Evolutionary conservation across 2,888 invertebrate species (phyloP).

Genomic region (Palloptera scutellata): DNA sequence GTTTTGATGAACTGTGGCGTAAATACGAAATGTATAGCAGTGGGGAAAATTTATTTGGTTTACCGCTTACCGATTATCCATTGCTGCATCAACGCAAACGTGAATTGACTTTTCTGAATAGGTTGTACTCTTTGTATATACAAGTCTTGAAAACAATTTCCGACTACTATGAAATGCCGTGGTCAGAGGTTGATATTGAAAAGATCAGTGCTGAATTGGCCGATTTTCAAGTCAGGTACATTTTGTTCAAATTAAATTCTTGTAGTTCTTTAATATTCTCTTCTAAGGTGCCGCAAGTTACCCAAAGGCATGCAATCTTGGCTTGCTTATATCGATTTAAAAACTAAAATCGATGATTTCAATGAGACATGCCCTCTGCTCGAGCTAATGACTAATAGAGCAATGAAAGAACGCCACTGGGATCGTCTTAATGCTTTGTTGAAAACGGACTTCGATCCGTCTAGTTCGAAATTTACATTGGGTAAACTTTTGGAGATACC

Average conservation of each 20-base stretch:
- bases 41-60: slow-evolving; percentile 85
- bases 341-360: slow-evolving; percentile 90
- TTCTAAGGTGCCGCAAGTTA: slow-evolving; percentile 76
- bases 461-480: slow-evolving; percentile 80
- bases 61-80: slow-evolving; percentile 85
- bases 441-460: slow-evolving; percentile 77
- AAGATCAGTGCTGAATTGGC: slow-evolving; percentile 78
- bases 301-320: slow-evolving; percentile 87
- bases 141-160: slow-evolving; percentile 86
- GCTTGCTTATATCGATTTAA: slow-evolving; percentile 86
- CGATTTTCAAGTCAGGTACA: slow-evolving; percentile 82
- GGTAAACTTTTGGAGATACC: slow-evolving; percentile 87
- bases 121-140: slow-evolving; percentile 79
- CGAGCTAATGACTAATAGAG: slow-evolving; percentile 87
- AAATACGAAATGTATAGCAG: slow-evolving; percentile 83
- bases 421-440: slow-evolving; percentile 67
- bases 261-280: too few species aligned
- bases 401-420: slow-evolving; percentile 87
- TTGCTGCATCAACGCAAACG: slow-evolving; percentile 79
- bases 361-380: slow-evolving; percentile 86
- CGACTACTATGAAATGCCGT: slow-evolving; percentile 84
- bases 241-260: slow-evolving; percentile 19
- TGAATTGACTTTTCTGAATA: slow-evolving; percentile 84
- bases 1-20: slow-evolving; percentile 84
- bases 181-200: slow-evolving; percentile 85